These are phyloP conservation scores for Cephus rjabovi DNA, from an alignment of 2,888 invertebrate species.

Conservation along the genomic window DNA sequence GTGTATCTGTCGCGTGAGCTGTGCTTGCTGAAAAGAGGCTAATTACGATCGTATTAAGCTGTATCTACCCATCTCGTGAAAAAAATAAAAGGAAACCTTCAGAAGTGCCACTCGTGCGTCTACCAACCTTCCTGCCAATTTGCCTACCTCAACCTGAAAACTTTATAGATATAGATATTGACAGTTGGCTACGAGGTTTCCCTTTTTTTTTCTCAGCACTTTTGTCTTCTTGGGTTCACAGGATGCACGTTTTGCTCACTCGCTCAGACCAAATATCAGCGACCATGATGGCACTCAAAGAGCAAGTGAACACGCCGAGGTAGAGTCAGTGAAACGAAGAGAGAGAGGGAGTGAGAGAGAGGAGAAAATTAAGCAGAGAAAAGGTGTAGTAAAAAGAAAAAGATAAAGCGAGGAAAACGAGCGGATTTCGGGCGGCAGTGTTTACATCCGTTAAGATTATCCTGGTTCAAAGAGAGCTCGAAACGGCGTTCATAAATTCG, in stretches of 20 bases:
- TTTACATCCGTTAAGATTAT: constrained; percentile 11
- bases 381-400: neutral
- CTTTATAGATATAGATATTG: neutral
- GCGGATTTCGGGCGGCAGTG: neutral
- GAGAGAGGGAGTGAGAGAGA: constrained; percentile 21
- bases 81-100: constrained; percentile 25
- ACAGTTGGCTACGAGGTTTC: neutral
- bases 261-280: neutral
- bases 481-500: constrained; percentile 55
- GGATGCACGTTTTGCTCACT: neutral
- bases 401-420: constrained; percentile 28
- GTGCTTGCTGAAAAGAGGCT: constrained; percentile 25
- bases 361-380: neutral
- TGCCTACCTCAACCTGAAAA: neutral
- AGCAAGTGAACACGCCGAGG: neutral
- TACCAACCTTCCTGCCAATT: constrained; percentile 15
- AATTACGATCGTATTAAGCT: constrained; percentile 37
- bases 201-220: neutral
- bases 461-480: constrained; percentile 24
- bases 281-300: neutral
- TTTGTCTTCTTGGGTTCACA: neutral
- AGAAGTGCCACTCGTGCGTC: constrained; percentile 23
- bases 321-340: neutral
- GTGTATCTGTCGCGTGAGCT: constrained; percentile 39
- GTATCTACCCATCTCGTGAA: neutral